phyloP scores from a whole-genome alignment of 2,113 vertebrate genomes.

The Poicephalus gulielmi region DNA sequence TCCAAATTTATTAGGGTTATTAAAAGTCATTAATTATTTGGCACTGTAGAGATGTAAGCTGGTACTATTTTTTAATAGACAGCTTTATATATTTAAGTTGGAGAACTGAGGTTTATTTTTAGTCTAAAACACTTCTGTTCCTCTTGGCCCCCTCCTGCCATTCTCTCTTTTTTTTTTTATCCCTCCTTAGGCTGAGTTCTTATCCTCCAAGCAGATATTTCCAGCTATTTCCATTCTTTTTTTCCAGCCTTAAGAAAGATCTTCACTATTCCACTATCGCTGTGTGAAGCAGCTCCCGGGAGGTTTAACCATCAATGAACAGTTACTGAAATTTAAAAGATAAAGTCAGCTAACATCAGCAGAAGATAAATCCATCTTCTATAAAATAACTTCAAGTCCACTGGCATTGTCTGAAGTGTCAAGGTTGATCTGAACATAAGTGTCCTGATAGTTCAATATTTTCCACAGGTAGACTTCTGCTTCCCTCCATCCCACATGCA shows the following conservation, averaged over 20 bases:
- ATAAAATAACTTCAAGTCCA: background rate
- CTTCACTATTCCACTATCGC: background rate
- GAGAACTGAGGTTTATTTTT: slow-evolving; percentile 36
- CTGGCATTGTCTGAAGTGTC: background rate
- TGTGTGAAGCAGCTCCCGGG: background rate
- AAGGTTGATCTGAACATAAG: background rate
- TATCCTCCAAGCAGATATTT: background rate
- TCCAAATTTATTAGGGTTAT: slow-evolving; percentile 73
- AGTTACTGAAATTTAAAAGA: background rate
- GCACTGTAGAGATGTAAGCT: slow-evolving; percentile 55
- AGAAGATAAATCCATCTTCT: background rate
- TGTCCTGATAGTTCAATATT: background rate
- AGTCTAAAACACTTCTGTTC: slow-evolving; percentile 24
- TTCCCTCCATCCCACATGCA: background rate
- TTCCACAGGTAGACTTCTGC: background rate
- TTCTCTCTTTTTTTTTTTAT: background rate
- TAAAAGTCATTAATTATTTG: slow-evolving; percentile 75
- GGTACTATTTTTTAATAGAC: slow-evolving; percentile 53
- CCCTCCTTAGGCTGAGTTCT: background rate
- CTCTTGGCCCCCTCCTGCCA: background rate
- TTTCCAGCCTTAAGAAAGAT: background rate
- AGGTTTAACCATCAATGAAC: background rate
- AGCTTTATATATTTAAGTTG: slow-evolving; percentile 66
- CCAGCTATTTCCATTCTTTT: background rate
- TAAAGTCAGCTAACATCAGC: background rate